Conservation (phyloP, 1,140 invertebrate species). For the Stegodyphus dumicola region DNA sequence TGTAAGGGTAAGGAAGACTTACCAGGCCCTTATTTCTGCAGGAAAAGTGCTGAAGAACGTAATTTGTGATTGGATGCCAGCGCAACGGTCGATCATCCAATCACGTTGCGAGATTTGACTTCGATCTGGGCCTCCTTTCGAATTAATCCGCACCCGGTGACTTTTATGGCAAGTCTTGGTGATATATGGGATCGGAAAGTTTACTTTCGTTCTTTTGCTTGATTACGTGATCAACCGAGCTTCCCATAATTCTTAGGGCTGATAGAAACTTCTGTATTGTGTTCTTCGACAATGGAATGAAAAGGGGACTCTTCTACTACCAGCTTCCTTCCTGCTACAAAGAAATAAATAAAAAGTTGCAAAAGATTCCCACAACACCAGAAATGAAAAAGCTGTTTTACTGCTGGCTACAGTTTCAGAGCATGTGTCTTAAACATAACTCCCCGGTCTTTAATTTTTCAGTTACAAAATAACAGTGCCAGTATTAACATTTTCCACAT, state of each 20-base stretch:
- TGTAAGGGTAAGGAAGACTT: background rate
- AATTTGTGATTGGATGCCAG: slow-evolving; percentile 56
- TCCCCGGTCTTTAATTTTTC: too few relatives aligned
- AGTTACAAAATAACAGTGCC: too few relatives aligned
- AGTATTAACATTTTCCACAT: too few relatives aligned
- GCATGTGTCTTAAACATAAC: too few relatives aligned
- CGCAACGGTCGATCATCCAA: slow-evolving; percentile 49
- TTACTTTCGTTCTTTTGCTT: slow-evolving; percentile 52
- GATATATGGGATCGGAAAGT: slow-evolving; percentile 57
- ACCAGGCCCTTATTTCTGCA: background rate
- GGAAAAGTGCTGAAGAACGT: background rate
- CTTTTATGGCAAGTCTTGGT: slow-evolving; percentile 47
- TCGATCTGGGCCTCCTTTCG: slow-evolving; percentile 46
- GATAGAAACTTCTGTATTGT: slow-evolving; percentile 50
- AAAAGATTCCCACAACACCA: too few relatives aligned
- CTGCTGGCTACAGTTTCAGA: too few relatives aligned
- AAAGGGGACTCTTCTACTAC: slow-evolving; percentile 29
- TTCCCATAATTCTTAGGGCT: slow-evolving; percentile 46
- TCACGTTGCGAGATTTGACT: slow-evolving; percentile 43
- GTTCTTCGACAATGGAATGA: slow-evolving; percentile 23
- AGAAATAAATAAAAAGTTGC: too few relatives aligned
- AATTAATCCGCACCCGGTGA: slow-evolving; percentile 51
- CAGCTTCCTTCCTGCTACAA: background rate
- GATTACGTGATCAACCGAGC: slow-evolving; percentile 14
- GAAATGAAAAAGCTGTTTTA: too few relatives aligned